Evolutionary conservation across 2,888 invertebrate genomes (phyloP), one percentile per base, ranked within the genome.

Genomic region (Diplazon laetatorius): DNA sequence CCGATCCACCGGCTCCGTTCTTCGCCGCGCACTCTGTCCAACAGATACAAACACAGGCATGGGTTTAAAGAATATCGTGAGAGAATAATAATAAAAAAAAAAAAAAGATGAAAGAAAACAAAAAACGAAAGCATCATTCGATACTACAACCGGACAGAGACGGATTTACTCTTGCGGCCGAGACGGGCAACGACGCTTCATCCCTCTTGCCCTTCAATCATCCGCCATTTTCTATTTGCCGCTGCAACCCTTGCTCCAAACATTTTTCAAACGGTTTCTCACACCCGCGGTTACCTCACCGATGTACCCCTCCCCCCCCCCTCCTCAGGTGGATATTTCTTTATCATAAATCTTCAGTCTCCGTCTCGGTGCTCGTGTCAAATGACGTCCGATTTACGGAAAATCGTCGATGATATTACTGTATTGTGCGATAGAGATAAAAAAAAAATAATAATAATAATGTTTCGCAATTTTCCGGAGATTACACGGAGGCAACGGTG

Each of bases 1-100:
- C 87, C n/a, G 88, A 83, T 59, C 86, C 85, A 2, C 84, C 84
- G 16, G 78, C 78, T 3, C 86, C 85, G 76, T 80, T 85, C 72
- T 89, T 89, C 12, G 86, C 87, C 16, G 86, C 84, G 74, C 89
- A 89, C 78, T 89, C 89, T 89, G 84, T 62, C 65, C 82, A 77
- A 80, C 72, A 76, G 80, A 85, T 72, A 72, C 68, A 72, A 75
- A 72, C 48, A 68, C 10, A 55, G 48, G 35, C 68, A 68, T 57
- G 44, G n/a, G 48, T 79, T 72, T 62, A 69, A 22, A 78, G 65
- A 57, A 80, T 71, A n/a, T n/a, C n/a, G n/a, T n/a, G n/a, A n/a
- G n/a, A n/a, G n/a, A n/a, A n/a, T n/a, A n/a, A n/a, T n/a, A n/a
- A n/a, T n/a, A n/a, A n/a, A n/a, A n/a, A n/a, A n/a, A n/a, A n/a